phyloP scores from a whole-genome alignment of 2,888 invertebrate genomes.

The Hermaeophaga mercurialis region DNA sequence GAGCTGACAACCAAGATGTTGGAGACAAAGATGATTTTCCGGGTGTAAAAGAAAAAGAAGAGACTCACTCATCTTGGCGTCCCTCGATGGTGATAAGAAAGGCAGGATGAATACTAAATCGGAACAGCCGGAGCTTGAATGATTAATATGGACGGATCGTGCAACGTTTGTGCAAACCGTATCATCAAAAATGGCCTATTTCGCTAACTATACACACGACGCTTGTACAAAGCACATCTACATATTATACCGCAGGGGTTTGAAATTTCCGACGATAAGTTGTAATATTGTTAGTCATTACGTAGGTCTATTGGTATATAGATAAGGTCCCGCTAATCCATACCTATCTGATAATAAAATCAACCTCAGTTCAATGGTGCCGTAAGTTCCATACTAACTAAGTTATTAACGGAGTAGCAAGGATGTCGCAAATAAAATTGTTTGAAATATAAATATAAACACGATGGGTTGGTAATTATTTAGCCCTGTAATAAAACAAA shows the following conservation, averaged over 20 bases:
- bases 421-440: too few species aligned
- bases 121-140: constrained; percentile 47
- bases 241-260: constrained; percentile 11
- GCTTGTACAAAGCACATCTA: constrained; percentile 7
- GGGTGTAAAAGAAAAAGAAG: constrained; percentile 20
- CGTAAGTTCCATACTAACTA: too few species aligned
- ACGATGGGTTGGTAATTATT: too few species aligned
- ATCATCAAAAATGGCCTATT: constrained; percentile 39
- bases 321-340: not conserved
- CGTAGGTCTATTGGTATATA: constrained; percentile 1
- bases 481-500: too few species aligned
- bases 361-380: too few species aligned
- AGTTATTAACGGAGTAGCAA: too few species aligned
- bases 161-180: constrained; percentile 38
- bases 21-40: constrained; percentile 45
- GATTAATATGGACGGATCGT: constrained; percentile 52
- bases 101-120: constrained; percentile 52
- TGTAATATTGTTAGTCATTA: constrained; percentile 9
- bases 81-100: constrained; percentile 45
- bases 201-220: constrained; percentile 21
- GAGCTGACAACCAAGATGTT: constrained; percentile 45
- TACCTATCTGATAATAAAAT: not conserved
- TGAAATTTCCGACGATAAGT: constrained; percentile 3
- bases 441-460: too few species aligned
- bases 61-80: constrained; percentile 24